phyloP scores from a whole-genome alignment of 2,888 invertebrate genomes.

The Agonum fuliginosum region DNA sequence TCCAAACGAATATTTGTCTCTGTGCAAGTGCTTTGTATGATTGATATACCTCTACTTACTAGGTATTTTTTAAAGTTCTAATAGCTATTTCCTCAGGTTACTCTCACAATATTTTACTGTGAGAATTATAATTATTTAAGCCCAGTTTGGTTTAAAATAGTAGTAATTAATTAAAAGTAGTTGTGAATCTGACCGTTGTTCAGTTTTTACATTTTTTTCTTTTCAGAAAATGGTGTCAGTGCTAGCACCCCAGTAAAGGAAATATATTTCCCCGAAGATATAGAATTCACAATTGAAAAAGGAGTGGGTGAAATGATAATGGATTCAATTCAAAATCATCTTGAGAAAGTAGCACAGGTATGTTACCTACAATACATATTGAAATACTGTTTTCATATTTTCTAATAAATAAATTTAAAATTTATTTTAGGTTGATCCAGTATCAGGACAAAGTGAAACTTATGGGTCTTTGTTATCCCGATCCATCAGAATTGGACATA shows the following conservation, averaged over 20 bases:
- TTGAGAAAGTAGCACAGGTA: constrained; percentile 7
- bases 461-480: constrained; percentile 70
- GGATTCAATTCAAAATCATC: not conserved
- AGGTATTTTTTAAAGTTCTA: too few relatives aligned
- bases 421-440: constrained; percentile 71
- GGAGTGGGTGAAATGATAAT: constrained; percentile 4
- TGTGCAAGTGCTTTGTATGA: too few relatives aligned
- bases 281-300: not conserved
- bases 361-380: not conserved
- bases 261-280: not conserved
- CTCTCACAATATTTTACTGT: too few relatives aligned
- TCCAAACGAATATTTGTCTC: too few relatives aligned
- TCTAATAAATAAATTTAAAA: not conserved
- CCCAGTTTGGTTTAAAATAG: too few relatives aligned
- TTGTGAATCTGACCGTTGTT: not conserved
- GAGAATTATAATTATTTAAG: too few relatives aligned
- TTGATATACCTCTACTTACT: too few relatives aligned
- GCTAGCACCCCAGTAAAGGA: not conserved
- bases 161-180: not conserved
- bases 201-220: too few relatives aligned
- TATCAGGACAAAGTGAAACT: constrained; percentile 72
- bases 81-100: too few relatives aligned
- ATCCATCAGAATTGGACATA: constrained; percentile 72
- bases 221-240: not conserved
- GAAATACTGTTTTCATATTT: not conserved